Conservation (phyloP, 2,888 invertebrate genomes). For the Melieria crassipennis region DNA sequence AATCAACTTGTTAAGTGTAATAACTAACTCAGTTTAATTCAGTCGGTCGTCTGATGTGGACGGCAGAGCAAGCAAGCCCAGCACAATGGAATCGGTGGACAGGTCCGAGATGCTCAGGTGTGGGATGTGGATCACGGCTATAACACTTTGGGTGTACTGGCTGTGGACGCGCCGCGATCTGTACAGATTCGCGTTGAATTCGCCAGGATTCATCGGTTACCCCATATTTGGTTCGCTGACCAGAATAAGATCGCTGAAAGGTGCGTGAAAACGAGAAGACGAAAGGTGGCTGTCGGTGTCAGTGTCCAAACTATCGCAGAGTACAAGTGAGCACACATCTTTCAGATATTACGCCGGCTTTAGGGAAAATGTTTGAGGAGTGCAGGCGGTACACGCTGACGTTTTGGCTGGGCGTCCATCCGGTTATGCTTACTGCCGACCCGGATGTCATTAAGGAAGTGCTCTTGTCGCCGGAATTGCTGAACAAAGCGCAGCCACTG, state of each 20-base stretch:
- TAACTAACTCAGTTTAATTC: too few species aligned
- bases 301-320: too few species aligned
- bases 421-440: slow-evolving; percentile 41
- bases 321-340: neutral
- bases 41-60: too few species aligned
- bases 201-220: slow-evolving; percentile 35
- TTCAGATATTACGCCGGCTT: slow-evolving; percentile 22
- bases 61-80: too few species aligned
- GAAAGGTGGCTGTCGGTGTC: neutral
- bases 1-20: too few species aligned
- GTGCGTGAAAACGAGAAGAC: slow-evolving; percentile 16
- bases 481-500: slow-evolving; percentile 39
- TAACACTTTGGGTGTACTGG: slow-evolving; percentile 39
- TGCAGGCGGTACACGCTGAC: slow-evolving; percentile 34
- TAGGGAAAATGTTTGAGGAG: slow-evolving; percentile 29
- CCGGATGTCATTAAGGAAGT: slow-evolving; percentile 42
- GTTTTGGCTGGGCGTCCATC: slow-evolving; percentile 42
- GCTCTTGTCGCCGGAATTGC: slow-evolving; percentile 40
- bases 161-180: slow-evolving; percentile 36
- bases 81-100: slow-evolving; percentile 9
- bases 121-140: neutral
- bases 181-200: slow-evolving; percentile 36
- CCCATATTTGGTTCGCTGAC: slow-evolving; percentile 36
- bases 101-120: slow-evolving; percentile 11
- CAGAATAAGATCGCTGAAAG: slow-evolving; percentile 17